These are phyloP conservation scores for Sebastes reedi DNA, from an alignment of 2,797 vertebrate species.

Conservation along the genomic window DNA sequence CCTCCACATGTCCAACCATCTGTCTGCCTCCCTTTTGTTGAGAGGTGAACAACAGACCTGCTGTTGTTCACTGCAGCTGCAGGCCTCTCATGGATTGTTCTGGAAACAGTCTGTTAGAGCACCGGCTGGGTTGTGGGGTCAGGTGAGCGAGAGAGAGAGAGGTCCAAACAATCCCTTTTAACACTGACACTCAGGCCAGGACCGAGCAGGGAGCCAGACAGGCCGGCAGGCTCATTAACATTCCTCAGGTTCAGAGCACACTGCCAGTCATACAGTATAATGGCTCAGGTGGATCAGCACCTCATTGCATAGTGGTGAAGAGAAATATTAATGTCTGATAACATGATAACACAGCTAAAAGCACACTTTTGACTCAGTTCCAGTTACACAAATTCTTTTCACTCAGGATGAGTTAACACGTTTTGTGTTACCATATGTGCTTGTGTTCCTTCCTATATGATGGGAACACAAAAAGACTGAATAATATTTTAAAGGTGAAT, in stretches of 20 bases:
- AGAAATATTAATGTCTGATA: not conserved
- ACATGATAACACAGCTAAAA: not conserved
- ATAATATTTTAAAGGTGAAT: slow-evolving; percentile 4
- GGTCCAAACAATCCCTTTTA: slow-evolving; percentile 45
- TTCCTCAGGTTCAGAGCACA: slow-evolving; percentile 66
- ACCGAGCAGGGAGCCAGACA: slow-evolving; percentile 38
- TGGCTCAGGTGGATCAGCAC: slow-evolving; percentile 51
- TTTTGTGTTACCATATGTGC: not conserved
- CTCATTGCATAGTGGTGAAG: slow-evolving; percentile 3
- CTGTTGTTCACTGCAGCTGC: slow-evolving; percentile 67
- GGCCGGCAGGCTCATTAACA: slow-evolving; percentile 64
- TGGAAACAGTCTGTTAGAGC: slow-evolving; percentile 66
- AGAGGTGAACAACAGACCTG: slow-evolving; percentile 64
- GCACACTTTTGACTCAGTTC: not conserved
- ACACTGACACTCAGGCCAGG: slow-evolving; percentile 37
- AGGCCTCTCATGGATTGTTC: slow-evolving; percentile 74
- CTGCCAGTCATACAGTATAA: not conserved
- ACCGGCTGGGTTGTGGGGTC: slow-evolving; percentile 59
- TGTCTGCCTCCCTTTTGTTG: slow-evolving; percentile 65
- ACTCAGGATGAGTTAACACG: not conserved
- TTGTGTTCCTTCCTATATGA: not conserved
- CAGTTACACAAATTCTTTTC: not conserved
- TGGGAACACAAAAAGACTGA: not conserved
- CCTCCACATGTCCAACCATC: slow-evolving; percentile 28
- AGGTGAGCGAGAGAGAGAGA: slow-evolving; percentile 46